phyloP scores from a whole-genome alignment of 2,888 invertebrate genomes.

The Rutpela maculata region DNA sequence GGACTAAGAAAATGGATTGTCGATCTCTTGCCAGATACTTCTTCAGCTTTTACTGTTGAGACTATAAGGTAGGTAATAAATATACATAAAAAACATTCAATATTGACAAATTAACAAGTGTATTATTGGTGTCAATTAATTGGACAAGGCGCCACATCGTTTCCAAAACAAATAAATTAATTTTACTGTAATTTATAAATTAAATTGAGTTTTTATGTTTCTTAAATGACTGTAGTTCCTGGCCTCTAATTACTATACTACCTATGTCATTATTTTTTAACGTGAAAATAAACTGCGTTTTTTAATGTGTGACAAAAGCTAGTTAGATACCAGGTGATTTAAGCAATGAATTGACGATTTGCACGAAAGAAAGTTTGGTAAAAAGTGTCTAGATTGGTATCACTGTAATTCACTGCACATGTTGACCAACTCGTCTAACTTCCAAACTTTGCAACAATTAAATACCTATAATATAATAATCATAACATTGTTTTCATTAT shows the following conservation, averaged over 20 bases:
- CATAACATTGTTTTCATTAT: no score
- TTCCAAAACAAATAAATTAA: background rate
- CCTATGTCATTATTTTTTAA: background rate
- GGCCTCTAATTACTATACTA: slow-evolving; percentile 10
- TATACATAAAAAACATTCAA: background rate
- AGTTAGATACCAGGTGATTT: background rate
- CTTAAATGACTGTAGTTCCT: slow-evolving; percentile 10
- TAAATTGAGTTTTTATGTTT: slow-evolving; percentile 13
- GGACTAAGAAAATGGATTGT: no score
- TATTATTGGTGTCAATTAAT: slow-evolving; percentile 2
- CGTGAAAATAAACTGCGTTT: background rate
- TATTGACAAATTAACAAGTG: slow-evolving; percentile 6
- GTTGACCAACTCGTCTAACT: no score
- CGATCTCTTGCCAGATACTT: no score
- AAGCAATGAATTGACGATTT: background rate
- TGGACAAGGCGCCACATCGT: background rate
- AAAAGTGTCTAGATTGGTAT: no score
- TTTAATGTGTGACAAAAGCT: background rate
- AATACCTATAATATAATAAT: no score
- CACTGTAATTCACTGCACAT: no score
- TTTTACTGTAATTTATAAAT: slow-evolving; percentile 11
- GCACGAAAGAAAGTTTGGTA: no score
- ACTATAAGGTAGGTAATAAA: background rate
- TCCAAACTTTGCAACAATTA: no score
- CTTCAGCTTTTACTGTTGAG: background rate